Evolutionary conservation across 2,888 invertebrate species (phyloP).

Genomic region (Gonocerus acuteangulatus): DNA sequence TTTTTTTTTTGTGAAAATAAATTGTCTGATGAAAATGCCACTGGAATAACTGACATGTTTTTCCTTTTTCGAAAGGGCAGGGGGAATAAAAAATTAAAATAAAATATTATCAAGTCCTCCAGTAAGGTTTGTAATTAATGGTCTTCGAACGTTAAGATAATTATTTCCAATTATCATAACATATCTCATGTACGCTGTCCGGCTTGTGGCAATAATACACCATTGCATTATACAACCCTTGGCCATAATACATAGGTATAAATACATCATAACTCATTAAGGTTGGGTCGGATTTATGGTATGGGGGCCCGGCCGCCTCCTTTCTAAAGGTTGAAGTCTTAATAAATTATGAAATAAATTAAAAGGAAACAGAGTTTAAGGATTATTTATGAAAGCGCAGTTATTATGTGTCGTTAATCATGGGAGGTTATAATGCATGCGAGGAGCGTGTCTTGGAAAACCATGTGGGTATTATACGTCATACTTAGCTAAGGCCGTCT

Average conservation of each 20-base stretch:
- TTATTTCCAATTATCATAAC: conserved; percentile 13
- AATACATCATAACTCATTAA: conserved; percentile 20
- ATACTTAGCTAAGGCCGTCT: no score
- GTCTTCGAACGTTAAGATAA: background rate
- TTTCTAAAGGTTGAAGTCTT: conserved; percentile 3
- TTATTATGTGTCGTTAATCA: no score
- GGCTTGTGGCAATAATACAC: background rate
- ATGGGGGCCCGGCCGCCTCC: background rate
- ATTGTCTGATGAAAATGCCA: conserved; percentile 16
- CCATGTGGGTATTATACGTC: no score
- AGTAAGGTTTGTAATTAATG: no score
- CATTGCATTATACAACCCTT: no score
- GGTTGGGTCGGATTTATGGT: conserved; percentile 11
- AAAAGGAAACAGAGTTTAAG: no score
- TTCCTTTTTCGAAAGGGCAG: no score
- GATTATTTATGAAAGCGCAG: no score
- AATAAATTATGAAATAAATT: conserved; percentile 17
- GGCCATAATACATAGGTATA: background rate
- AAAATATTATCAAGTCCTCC: no score
- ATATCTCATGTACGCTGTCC: conserved; percentile 3
- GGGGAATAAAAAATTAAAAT: no score
- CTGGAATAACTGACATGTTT: background rate
- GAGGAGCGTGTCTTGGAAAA: no score
- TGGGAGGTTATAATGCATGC: no score
- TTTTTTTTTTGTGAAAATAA: conserved; percentile 1